phyloP scores from a whole-genome alignment of 2,888 invertebrate species.

The Chrysina gloriosa region DNA sequence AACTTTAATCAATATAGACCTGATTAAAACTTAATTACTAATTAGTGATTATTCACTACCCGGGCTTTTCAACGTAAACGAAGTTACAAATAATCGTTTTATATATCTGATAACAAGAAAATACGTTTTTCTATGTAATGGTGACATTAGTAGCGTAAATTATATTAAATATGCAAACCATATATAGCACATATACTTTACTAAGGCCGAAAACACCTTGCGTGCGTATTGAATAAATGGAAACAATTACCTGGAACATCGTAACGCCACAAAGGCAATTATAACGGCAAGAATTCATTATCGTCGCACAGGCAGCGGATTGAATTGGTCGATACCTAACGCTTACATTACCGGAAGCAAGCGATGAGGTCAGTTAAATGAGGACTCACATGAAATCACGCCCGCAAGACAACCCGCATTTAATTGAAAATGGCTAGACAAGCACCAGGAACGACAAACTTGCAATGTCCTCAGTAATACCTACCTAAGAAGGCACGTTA shows the following conservation, averaged over 20 bases:
- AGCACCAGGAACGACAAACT: not conserved
- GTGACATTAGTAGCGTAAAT: no score
- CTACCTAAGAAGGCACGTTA: not conserved
- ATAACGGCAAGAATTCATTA: not conserved
- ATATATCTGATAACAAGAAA: no score
- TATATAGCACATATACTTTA: no score
- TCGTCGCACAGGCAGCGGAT: not conserved
- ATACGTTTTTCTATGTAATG: no score
- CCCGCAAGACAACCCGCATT: not conserved
- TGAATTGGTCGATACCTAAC: not conserved
- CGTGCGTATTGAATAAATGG: not conserved
- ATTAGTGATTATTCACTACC: no score
- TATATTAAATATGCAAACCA: no score
- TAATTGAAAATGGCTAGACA: slow-evolving; percentile 15
- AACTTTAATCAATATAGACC: no score
- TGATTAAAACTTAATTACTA: no score
- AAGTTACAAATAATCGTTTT: no score
- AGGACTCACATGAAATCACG: not conserved
- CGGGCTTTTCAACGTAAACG: no score
- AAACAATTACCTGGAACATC: not conserved
- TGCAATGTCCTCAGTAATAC: slow-evolving; percentile 9
- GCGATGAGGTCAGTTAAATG: slow-evolving; percentile 1
- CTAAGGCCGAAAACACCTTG: no score
- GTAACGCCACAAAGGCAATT: not conserved
- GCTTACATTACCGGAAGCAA: not conserved